These are phyloP conservation scores for Hypotaenidia okinawae DNA, from an alignment of 2,797 vertebrate species.

Conservation along the genomic window DNA sequence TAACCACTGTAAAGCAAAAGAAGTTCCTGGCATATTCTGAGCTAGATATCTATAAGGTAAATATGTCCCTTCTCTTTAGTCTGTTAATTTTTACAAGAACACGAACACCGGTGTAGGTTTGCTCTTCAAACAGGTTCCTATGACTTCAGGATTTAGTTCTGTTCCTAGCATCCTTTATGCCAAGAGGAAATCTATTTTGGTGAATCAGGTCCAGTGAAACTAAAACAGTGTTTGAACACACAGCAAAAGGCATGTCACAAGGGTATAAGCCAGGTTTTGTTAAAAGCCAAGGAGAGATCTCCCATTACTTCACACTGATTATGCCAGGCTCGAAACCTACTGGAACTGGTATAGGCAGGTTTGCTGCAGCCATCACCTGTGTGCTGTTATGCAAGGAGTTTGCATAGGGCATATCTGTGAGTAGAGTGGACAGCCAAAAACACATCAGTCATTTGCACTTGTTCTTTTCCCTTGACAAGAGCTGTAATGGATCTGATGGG, in stretches of 20 bases:
- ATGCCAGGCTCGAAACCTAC: not conserved
- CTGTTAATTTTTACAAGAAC: not conserved
- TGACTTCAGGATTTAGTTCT: not conserved
- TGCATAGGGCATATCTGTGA: not conserved
- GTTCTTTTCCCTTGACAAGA: not conserved
- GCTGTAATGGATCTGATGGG: not conserved
- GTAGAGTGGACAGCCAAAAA: not conserved
- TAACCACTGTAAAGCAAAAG: not conserved
- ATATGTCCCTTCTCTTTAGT: not conserved
- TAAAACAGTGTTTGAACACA: not conserved
- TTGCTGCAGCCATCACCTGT: not conserved
- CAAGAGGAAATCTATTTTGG: not conserved
- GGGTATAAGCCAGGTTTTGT: not conserved
- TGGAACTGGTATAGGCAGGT: not conserved
- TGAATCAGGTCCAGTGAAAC: not conserved
- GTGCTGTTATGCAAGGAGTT: not conserved
- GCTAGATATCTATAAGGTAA: not conserved
- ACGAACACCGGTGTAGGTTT: rapidly evolving
- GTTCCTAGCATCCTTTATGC: not conserved
- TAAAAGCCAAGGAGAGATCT: not conserved
- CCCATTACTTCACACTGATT: not conserved
- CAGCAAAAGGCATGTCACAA: not conserved
- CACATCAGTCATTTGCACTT: not conserved
- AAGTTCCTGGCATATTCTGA: not conserved
- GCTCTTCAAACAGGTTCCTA: not conserved